Conservation (phyloP, 30 jellyfish, hydroid and myxozoan species). For the Pelagia noctiluca region DNA sequence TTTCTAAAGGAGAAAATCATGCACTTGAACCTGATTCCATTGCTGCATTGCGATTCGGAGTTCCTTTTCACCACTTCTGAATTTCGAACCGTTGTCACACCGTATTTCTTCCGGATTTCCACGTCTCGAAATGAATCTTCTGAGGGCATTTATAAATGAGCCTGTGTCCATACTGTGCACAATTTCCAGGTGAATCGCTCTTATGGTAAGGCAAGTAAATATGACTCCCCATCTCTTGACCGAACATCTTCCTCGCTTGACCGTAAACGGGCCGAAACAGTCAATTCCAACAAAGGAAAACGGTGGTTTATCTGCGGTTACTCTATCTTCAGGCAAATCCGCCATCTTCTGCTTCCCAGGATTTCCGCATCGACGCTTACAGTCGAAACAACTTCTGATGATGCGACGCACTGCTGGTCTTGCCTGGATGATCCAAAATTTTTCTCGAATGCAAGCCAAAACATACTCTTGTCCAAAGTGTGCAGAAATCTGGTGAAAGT, state of each 20-base stretch:
- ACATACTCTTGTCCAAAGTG: constrained; percentile 1
- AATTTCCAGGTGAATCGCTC: constrained; percentile 56
- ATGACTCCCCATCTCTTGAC: constrained; percentile 54
- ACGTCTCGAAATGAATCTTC: constrained; percentile 67
- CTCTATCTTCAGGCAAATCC: constrained; percentile 41
- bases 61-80: constrained; percentile 66
- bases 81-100: constrained; percentile 55
- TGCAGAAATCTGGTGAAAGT: too few species aligned
- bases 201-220: constrained; percentile 48
- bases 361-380: constrained; percentile 40
- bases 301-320: constrained; percentile 41
- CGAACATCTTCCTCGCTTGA: constrained; percentile 34
- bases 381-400: constrained; percentile 12
- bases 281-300: constrained; percentile 62
- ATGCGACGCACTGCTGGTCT: constrained; percentile 37
- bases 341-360: constrained; percentile 57
- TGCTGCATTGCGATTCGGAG: constrained; percentile 22
- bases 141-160: constrained; percentile 36
- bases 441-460: constrained; percentile 6
- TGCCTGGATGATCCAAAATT: constrained; percentile 55
- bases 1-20: constrained; percentile 12
- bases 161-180: constrained; percentile 16
- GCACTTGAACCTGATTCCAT: constrained; percentile 28
- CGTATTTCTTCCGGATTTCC: constrained; percentile 18
- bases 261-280: constrained; percentile 55